Evolutionary conservation across 2,888 invertebrate species (phyloP).

Genomic region (Aspidapion aeneum): DNA sequence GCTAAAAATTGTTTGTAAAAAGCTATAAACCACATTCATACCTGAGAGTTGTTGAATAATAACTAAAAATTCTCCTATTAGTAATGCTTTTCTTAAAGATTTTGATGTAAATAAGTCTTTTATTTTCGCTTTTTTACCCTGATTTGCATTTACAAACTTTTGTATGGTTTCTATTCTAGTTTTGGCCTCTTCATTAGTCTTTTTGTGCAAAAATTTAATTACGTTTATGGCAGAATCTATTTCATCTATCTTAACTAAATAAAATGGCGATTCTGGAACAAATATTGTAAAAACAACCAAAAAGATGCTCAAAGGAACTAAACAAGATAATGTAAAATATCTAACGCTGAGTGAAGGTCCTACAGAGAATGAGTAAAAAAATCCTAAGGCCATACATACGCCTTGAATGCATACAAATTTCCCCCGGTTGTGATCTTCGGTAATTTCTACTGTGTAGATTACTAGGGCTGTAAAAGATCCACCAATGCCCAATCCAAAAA

Average conservation of each 20-base stretch:
- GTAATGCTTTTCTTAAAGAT: slow-evolving; percentile 57
- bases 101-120: slow-evolving; percentile 60
- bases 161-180: slow-evolving; percentile 23
- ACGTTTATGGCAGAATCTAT: slow-evolving; percentile 59
- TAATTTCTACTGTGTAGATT: slow-evolving; percentile 83
- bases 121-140: slow-evolving; percentile 32
- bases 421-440: slow-evolving; percentile 75
- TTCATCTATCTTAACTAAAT: slow-evolving; percentile 46
- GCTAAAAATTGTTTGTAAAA: slow-evolving; percentile 54
- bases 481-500: slow-evolving; percentile 63
- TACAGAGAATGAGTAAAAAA: slow-evolving; percentile 29
- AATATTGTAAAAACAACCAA: slow-evolving; percentile 26
- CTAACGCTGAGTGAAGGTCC: slow-evolving; percentile 31
- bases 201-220: slow-evolving; percentile 49
- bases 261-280: slow-evolving; percentile 34
- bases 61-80: slow-evolving; percentile 25
- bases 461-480: slow-evolving; percentile 70
- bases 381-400: slow-evolving; percentile 28
- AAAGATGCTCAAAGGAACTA: slow-evolving; percentile 29
- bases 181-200: slow-evolving; percentile 7
- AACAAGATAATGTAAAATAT: slow-evolving; percentile 27
- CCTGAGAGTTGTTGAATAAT: slow-evolving; percentile 33
- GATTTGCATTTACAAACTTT: slow-evolving; percentile 15
- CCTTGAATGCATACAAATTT: slow-evolving; percentile 54
- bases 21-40: slow-evolving; percentile 26